phyloP scores from a whole-genome alignment of 2,113 vertebrate genomes.

The Bagarius yarrelli region DNA sequence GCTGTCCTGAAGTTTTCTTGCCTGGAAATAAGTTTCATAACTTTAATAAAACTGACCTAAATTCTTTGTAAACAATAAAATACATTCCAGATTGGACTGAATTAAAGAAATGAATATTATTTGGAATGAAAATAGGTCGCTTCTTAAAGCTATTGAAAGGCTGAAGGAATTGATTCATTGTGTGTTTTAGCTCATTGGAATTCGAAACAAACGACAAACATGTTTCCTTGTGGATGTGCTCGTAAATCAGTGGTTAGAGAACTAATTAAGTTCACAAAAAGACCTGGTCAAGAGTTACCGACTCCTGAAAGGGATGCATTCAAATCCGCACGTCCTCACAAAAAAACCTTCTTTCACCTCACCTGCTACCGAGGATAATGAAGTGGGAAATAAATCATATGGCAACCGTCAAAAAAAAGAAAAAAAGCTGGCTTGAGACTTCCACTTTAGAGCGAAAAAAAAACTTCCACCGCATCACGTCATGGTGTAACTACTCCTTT shows the following conservation, averaged over 20 bases:
- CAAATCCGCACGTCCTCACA: neutral
- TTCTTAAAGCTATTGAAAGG: neutral
- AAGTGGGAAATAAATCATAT: constrained; percentile 21
- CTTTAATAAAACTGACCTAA: neutral
- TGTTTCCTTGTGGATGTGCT: constrained; percentile 14
- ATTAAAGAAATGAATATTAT: neutral
- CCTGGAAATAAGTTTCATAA: neutral
- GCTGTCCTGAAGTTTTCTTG: neutral
- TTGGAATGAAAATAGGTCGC: neutral
- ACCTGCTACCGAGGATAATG: neutral
- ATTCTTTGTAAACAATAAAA: neutral
- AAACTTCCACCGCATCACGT: constrained; percentile 15
- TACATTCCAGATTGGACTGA: neutral
- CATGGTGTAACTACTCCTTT: constrained; percentile 29
- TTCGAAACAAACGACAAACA: neutral
- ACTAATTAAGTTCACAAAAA: constrained; percentile 34
- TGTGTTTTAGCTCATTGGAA: neutral
- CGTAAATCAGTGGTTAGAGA: constrained; percentile 5
- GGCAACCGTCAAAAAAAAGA: neutral
- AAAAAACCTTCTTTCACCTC: neutral
- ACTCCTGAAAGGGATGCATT: constrained; percentile 15
- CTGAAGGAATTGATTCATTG: neutral
- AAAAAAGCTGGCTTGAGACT: constrained; percentile 3
- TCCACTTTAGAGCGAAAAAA: neutral
- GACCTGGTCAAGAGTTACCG: constrained; percentile 24